Base-by-base conservation (phyloP, 2,113 vertebrate species). In the Melospiza georgiana region DNA sequence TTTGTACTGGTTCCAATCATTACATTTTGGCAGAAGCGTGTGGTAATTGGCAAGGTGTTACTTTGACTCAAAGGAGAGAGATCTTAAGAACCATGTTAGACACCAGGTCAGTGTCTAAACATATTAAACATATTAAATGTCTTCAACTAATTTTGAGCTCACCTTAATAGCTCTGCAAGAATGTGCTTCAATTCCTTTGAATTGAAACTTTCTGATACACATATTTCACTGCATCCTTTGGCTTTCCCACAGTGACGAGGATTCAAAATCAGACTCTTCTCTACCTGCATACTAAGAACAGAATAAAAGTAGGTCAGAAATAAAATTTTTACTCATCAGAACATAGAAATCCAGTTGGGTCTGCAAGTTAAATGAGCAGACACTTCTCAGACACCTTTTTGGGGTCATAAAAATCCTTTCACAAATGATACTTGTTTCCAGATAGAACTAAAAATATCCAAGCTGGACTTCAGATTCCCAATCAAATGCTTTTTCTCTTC, bases 11-110 rank as follows among this genome's bases (percentile, higher is more conserved):
- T 52, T 74, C 57, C 8, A 90, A 41, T 39, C 25, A 39, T 48
- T 61, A 30, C 61, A n/a, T 71, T 93, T 90, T 89, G 89, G 83
- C 94, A 84, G 89, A 89, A 84, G 68, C 39, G 48, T 17, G n/a
- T 41, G 43, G 61, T 30, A 81, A 92, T n/a, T 90, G 76, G 39
- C 74, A 91, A 82, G 52, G 54, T 25, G 49, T 54, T 49, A 69
- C 52, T 89, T 74, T 72, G 58, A 88, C 46, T 90, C 58, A 69
- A 77, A 80, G 33, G 12, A 28, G 28, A 90, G 41, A 88, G 58
- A 41, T 85, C 72, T 25, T 43, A 90, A 87, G 58, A 84, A 73
- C 19, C 8, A 0, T 28, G 28, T 78, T 73, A 85, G 55, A 84
- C 75, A 74, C 39, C 83, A 78, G 48, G 30, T 90, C 76, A 95